Base-by-base conservation (phyloP, 92 coral and sea anemone genomes). In the Palythoa grandis region DNA sequence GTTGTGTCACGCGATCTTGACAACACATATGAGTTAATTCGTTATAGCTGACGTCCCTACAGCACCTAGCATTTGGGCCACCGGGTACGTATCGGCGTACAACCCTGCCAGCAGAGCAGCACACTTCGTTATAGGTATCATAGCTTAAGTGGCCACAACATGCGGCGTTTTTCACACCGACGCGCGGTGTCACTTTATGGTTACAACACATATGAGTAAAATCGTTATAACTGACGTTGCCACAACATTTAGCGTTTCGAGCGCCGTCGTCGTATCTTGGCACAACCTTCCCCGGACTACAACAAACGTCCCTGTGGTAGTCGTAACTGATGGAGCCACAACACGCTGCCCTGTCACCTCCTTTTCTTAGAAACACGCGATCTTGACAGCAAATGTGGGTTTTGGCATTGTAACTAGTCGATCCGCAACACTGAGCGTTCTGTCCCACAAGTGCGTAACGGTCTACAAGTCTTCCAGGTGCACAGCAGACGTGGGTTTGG, bases 201-300 rank as follows among this genome's bases (percentile, higher is more conserved):
- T 74, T 20, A 65, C 91, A 88, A 57, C 91, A 88, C 53, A 83
- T 65, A 52, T 84, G 89, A 17, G 84, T 84, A 7, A 74, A 8
- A 25, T 58, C 53, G 58, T 88, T 88, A 72, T 88, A 88, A 57
- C 80, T 73, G 39, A 38, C 83, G 67, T 60, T 69, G 38, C 76
- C 89, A 61, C 91, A 88, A 61, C 91, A 88, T 71, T 29, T 74
- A 24, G 91, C 87, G 67, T 70, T 50, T 48, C 71, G 17, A 17
- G 88, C 88, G 8, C 82, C 90, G 29, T 23, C 73, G 50, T 56
- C 58, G 24, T 85, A 85, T n/a, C 48, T 25, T 25, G 78, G 68
- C 0, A 83, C 82, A 22, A 60, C 39, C 67, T 35, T 52, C 17
- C 77, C 74, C 20, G 79, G 58, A 35, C 79, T 24, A 43, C 90